Percentiles rank a stretch among this genome's conserved stretches.
These are phyloP conservation scores for Drosophila prostipennis DNA, from an alignment of 2,888 invertebrate genomes.

Conservation along the genomic window DNA sequence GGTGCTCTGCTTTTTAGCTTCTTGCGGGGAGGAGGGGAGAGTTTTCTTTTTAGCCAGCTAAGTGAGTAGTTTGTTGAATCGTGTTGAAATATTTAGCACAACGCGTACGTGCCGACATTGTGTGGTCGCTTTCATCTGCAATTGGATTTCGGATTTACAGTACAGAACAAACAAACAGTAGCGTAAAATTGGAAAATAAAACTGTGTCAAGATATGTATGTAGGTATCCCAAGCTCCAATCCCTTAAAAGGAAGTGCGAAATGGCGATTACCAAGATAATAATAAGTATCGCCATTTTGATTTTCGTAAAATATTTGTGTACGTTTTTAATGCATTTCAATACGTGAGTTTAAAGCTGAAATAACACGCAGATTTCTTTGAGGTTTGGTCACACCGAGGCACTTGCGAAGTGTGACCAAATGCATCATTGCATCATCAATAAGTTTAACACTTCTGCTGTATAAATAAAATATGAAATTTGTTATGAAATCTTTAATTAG, in stretches of 20 bases:
- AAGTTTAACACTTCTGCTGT: neutral
- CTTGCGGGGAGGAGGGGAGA: constrained; percentile 13
- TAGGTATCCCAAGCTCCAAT: neutral
- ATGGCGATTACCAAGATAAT: constrained; percentile 2
- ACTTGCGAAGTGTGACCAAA: neutral
- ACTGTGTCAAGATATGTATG: constrained; percentile 1
- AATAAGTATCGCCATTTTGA: neutral
- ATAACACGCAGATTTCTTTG: no score
- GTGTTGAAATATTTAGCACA: constrained; percentile 69
- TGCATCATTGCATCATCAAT: neutral
- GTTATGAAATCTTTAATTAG: neutral
- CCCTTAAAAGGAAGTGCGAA: constrained; percentile 2
- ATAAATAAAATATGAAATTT: neutral
- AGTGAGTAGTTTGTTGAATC: constrained; percentile 53
- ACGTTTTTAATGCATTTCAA: no score
- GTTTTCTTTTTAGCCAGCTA: constrained; percentile 15
- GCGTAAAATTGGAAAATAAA: constrained; percentile 12
- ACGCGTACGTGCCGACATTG: constrained; percentile 63
- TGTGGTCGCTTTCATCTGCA: constrained; percentile 39
- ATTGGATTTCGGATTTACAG: constrained; percentile 58
- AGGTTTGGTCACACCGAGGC: neutral
- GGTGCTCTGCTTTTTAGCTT: constrained; percentile 10
- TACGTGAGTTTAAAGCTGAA: no score
- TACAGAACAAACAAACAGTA: constrained; percentile 2
- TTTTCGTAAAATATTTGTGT: no score